Evolutionary conservation across 2,888 invertebrate species (phyloP).

Genomic region (Rhagium mordax): DNA sequence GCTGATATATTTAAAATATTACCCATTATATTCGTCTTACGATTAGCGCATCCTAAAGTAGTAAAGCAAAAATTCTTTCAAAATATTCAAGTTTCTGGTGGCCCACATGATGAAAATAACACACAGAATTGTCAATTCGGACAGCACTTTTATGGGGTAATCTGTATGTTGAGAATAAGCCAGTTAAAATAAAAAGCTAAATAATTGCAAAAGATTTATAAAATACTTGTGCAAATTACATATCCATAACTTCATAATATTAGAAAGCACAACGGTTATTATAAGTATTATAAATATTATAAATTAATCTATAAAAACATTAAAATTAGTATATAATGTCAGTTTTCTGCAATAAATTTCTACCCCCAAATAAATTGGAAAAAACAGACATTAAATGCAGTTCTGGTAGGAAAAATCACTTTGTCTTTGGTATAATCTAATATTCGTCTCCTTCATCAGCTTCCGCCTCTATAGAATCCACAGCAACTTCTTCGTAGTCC

Average conservation of each 20-base stretch:
- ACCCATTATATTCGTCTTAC: no score
- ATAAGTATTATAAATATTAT: slow-evolving; percentile 7
- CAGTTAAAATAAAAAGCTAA: neutral
- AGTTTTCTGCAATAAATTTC: neutral
- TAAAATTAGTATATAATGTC: slow-evolving; percentile 6
- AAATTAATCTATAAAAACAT: slow-evolving; percentile 6
- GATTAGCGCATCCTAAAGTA: no score
- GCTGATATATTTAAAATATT: no score
- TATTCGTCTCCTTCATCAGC: slow-evolving; percentile 81
- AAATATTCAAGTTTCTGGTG: no score
- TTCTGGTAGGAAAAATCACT: slow-evolving; percentile 33
- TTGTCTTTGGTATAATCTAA: slow-evolving; percentile 63
- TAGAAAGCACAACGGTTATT: slow-evolving; percentile 18
- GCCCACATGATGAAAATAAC: no score
- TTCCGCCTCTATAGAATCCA: slow-evolving; percentile 82
- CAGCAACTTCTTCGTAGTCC: slow-evolving; percentile 84
- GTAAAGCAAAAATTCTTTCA: no score
- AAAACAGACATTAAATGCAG: slow-evolving; percentile 33
- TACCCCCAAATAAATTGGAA: neutral
- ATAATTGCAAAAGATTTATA: slow-evolving; percentile 39
- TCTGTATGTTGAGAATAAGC: no score
- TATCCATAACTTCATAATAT: slow-evolving; percentile 11
- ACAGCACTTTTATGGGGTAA: no score
- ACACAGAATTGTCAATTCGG: no score
- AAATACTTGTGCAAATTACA: slow-evolving; percentile 36